These are phyloP conservation scores for Anhinga rufa DNA, from an alignment of 2,113 vertebrate species.

Conservation along the genomic window DNA sequence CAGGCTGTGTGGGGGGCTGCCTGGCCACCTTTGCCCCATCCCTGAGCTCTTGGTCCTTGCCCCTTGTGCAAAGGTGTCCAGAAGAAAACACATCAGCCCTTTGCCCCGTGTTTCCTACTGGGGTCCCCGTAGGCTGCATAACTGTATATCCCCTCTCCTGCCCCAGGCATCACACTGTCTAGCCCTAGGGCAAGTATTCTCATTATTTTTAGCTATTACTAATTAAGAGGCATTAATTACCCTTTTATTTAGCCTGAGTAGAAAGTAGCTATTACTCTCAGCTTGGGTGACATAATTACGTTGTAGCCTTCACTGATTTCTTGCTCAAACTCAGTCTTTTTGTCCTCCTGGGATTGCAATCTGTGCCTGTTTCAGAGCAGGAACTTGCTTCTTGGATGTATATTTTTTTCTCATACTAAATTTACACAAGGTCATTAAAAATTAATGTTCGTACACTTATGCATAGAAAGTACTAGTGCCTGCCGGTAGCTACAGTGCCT, in stretches of 20 bases:
- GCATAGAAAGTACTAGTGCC: not conserved
- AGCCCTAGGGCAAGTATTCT: not conserved
- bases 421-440: not conserved
- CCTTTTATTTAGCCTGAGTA: not conserved
- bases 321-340: not conserved
- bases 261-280: not conserved
- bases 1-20: not conserved
- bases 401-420: not conserved
- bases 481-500: not conserved
- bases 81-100: not conserved
- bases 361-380: not conserved
- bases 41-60: not conserved
- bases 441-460: not conserved
- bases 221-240: slow-evolving; percentile 27
- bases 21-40: not conserved
- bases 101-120: not conserved
- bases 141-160: not conserved
- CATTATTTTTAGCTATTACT: not conserved
- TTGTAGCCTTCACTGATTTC: not conserved
- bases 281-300: not conserved
- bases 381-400: not conserved
- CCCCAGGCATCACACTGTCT: not conserved
- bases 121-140: not conserved
- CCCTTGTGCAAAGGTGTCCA: not conserved
- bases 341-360: not conserved